phyloP scores from a whole-genome alignment of 2,888 invertebrate genomes.

The Amphipyra berbera region DNA sequence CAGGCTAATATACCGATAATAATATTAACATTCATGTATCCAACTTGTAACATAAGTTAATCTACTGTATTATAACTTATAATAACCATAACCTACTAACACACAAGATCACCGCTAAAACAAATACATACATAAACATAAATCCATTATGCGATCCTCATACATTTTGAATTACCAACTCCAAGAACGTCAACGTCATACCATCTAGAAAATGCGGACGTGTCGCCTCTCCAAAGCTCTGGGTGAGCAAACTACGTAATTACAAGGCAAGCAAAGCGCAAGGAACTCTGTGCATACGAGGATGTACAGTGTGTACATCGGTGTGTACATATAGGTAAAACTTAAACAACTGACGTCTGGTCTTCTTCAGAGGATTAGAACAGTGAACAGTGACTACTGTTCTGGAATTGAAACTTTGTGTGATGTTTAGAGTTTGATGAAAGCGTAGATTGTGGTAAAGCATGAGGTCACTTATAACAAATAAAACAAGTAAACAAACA shows the following conservation, averaged over 20 bases:
- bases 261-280: constrained; percentile 45
- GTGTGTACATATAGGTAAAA: not conserved
- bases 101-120: constrained; percentile 1
- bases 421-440: not conserved
- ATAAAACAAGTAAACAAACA: too few relatives aligned
- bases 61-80: not conserved
- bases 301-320: not conserved
- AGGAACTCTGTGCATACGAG: constrained; percentile 28
- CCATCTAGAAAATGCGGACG: constrained; percentile 26
- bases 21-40: too few relatives aligned
- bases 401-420: not conserved
- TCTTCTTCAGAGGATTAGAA: not conserved
- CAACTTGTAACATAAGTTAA: too few relatives aligned
- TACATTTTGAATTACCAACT: constrained; percentile 10
- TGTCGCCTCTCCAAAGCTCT: constrained; percentile 2
- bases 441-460: too few relatives aligned
- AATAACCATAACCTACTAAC: constrained; percentile 1
- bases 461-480: too few relatives aligned
- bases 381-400: not conserved
- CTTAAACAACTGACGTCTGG: not conserved
- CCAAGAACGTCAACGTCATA: constrained; percentile 2
- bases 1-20: too few relatives aligned
- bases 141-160: constrained; percentile 19
- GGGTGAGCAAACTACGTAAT: constrained; percentile 38
- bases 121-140: constrained; percentile 28